Evolutionary conservation across 2,797 vertebrate species (phyloP), one percentile per base, ranked within the genome.

Genomic region (Sebastolobus altivelis): DNA sequence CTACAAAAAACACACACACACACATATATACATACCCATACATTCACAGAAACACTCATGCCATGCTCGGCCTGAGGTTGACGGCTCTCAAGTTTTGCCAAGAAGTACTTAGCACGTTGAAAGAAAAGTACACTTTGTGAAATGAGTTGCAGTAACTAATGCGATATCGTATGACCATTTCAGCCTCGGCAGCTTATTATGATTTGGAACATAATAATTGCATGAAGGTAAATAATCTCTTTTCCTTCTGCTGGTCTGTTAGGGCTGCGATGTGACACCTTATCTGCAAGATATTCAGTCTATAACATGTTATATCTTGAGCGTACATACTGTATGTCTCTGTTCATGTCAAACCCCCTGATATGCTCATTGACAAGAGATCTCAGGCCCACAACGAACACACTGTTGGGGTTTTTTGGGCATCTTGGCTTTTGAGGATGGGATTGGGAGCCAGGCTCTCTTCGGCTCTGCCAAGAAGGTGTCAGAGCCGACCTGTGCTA

Each of bases 1-100:
- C 93, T 93, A 66, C 78, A 80, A 87, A 87, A 92, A 90, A 87
- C 86, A 88, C 80, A 86, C 72, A 72, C 56, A 46, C 66, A 60
- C 70, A 80, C 60, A 65, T 40, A 65, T 29, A 66, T 4, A 80
- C 67, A 68, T 4, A 72, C 61, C 55, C 2, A 67, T 14, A 65
- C 75, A 81, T 72, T 80, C 65, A 77, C 63, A 90, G 75, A 89
- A 82, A 90, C 83, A 87, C 83, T 86, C 77, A 82, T 89, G 90
- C 89, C 89, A 90, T 88, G 90, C 86, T 89, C 86, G 79, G 80
- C 81, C 86, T 86, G 78, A 82, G 75, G 80, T 79, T 87, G 85
- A 93, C 82, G 89, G 82, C 90, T 90, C 90, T 92, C 80, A 85
- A 85, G 87, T 81, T 88, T 87, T 87, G 84, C 87, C 85, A 87